phyloP scores from a whole-genome alignment of 2,888 invertebrate genomes.

The Dynastes tityus region DNA sequence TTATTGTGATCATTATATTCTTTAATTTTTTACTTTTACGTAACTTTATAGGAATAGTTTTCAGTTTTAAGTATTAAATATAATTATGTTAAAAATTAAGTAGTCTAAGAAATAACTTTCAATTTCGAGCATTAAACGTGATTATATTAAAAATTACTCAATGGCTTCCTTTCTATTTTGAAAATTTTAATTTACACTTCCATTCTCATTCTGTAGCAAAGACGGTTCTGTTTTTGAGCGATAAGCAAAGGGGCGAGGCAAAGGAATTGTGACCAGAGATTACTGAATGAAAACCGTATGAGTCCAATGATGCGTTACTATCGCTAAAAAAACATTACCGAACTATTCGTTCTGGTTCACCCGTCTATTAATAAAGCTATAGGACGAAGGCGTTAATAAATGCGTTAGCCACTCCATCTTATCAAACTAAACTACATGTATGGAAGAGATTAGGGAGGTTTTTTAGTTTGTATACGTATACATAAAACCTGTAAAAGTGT shows the following conservation, averaged over 20 bases:
- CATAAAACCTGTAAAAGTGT: too few species aligned
- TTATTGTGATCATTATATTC: too few species aligned
- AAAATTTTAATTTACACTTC: too few species aligned
- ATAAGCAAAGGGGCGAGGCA: neutral
- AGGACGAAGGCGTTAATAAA: neutral
- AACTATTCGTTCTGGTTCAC: slow-evolving; percentile 3
- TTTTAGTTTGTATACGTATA: slow-evolving; percentile 12
- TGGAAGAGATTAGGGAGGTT: neutral
- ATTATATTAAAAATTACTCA: too few species aligned
- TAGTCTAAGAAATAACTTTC: too few species aligned
- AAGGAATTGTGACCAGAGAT: neutral
- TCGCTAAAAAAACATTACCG: neutral
- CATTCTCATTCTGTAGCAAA: neutral
- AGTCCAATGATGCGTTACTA: slow-evolving; percentile 13
- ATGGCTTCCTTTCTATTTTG: neutral
- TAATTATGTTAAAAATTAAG: too few species aligned
- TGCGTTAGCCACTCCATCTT: slow-evolving; percentile 26
- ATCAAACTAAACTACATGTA: slow-evolving; percentile 4
- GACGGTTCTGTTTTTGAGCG: neutral
- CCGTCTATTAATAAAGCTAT: neutral
- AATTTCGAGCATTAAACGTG: too few species aligned
- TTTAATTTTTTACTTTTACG: too few species aligned
- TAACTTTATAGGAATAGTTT: too few species aligned
- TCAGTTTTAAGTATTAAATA: too few species aligned
- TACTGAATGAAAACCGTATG: slow-evolving; percentile 13